Evolutionary conservation across 2,888 invertebrate genomes (phyloP), one percentile per base, ranked within the genome.

Genomic region (Trisateles emortualis): DNA sequence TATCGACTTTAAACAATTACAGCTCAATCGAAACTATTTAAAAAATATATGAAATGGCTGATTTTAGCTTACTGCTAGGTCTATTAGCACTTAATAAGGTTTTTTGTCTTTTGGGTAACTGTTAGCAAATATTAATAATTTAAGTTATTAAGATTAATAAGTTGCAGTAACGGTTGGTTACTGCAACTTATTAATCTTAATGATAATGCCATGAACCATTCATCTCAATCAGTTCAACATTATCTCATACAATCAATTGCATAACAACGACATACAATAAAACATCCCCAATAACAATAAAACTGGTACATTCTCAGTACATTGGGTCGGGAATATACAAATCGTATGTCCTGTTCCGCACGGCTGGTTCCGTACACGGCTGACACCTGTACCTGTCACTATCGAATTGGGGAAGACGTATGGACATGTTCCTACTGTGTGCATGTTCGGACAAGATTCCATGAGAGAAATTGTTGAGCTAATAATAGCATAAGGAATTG

Each of bases 351-450:
- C 68, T 68, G 73, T 71, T 75, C 65, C 65, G 66, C 66, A 49
- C 74, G 68, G 69, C 69, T 70, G 74, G 67, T 36, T 59, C 36
- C 64, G 64, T 71, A 66, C 69, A 67, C 69, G 67, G 52, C 74
- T 72, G 84, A 84, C 84, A 86, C 85, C 84, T 85, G 86, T 79
- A 78, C 72, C 68, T 75, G 79, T 78, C 78, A 77, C 71, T 68
- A 74, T 76, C 71, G 78, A 84, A 78, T 79, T 79, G 75, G 79
- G 74, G 52, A 76, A 81, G 79, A 80, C 73, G 70, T 76, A 80
- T 78, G 64, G 64, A 66, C 42, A 59, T 44, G 56, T 52, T 53
- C 59, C 52, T 52, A 10, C 36, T 33, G 33, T 48, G 54, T 54
- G 48, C 59, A 58, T 43, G 52, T 40, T 30, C 50, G 57, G 55